These are phyloP conservation scores for Rhimphoctona megacephalus DNA, from an alignment of 2,888 invertebrate genomes.

Conservation along the genomic window DNA sequence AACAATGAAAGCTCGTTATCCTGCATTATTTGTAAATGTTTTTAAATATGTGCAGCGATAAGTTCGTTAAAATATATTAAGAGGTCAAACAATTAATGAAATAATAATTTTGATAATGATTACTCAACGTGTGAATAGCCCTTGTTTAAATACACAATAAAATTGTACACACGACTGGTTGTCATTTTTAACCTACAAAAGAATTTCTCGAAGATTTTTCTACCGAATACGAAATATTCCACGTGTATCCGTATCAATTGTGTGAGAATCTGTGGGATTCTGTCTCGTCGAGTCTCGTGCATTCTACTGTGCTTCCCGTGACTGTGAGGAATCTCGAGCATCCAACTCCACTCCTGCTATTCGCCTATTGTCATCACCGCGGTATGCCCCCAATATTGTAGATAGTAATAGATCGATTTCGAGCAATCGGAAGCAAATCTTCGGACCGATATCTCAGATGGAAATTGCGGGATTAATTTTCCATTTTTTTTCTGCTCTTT, in stretches of 20 bases:
- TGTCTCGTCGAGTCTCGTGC: slow-evolving; percentile 28
- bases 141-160: too few relatives aligned
- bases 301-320: slow-evolving; percentile 26
- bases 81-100: too few relatives aligned
- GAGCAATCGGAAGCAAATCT: slow-evolving; percentile 16
- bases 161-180: background rate
- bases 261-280: slow-evolving; percentile 50
- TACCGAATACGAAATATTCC: background rate
- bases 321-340: slow-evolving; percentile 44
- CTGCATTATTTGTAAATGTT: too few relatives aligned
- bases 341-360: slow-evolving; percentile 12
- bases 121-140: too few relatives aligned
- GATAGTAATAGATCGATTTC: slow-evolving; percentile 23
- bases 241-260: slow-evolving; percentile 26
- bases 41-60: too few relatives aligned
- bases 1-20: too few relatives aligned
- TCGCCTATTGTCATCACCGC: slow-evolving; percentile 24
- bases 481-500: background rate
- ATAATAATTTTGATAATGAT: too few relatives aligned
- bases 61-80: too few relatives aligned
- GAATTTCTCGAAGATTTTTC: background rate
- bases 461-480: background rate
- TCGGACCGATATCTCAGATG: slow-evolving; percentile 16
- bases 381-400: slow-evolving; percentile 33
- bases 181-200: background rate